phyloP scores from a whole-genome alignment of 2,797 vertebrate genomes.

The Coranthus polyacanthus region DNA sequence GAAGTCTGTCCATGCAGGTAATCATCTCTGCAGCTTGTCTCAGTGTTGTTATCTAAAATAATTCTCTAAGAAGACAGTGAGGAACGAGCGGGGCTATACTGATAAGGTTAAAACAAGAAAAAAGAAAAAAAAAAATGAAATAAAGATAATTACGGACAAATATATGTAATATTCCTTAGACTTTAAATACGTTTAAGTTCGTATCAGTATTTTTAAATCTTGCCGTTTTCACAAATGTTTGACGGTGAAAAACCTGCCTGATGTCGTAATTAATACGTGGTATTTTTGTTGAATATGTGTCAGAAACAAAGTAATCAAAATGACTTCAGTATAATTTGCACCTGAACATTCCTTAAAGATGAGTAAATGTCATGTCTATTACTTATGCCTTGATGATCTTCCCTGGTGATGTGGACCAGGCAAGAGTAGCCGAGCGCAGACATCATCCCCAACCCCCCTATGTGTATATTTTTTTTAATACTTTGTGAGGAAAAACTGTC shows the following conservation, averaged over 20 bases:
- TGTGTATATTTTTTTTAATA: conserved; percentile 85
- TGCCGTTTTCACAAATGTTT: neutral
- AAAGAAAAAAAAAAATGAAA: neutral
- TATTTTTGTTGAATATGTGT: neutral
- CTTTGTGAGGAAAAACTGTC: conserved; percentile 87
- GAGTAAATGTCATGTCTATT: conserved; percentile 76
- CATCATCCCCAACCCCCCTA: conserved; percentile 76
- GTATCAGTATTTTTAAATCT: neutral
- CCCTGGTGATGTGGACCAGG: conserved; percentile 86
- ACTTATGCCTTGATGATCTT: conserved; percentile 84
- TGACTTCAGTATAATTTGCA: neutral
- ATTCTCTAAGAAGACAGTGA: conserved; percentile 73
- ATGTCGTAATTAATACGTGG: neutral
- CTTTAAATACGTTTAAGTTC: too few species aligned
- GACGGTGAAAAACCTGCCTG: too few species aligned
- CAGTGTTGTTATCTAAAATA: conserved; percentile 38
- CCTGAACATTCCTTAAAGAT: conserved; percentile 3
- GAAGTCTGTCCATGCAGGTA: conserved; percentile 59
- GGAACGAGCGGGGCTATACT: conserved; percentile 84
- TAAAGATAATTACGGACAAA: too few species aligned
- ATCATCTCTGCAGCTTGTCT: conserved; percentile 69
- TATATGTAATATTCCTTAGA: too few species aligned
- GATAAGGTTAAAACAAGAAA: conserved; percentile 75
- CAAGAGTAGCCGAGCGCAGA: conserved; percentile 92
- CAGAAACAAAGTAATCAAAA: neutral